Evolutionary conservation across 1,140 invertebrate genomes (phyloP), one percentile per base, ranked within the genome.

Genomic region (Saccostrea glomerata): DNA sequence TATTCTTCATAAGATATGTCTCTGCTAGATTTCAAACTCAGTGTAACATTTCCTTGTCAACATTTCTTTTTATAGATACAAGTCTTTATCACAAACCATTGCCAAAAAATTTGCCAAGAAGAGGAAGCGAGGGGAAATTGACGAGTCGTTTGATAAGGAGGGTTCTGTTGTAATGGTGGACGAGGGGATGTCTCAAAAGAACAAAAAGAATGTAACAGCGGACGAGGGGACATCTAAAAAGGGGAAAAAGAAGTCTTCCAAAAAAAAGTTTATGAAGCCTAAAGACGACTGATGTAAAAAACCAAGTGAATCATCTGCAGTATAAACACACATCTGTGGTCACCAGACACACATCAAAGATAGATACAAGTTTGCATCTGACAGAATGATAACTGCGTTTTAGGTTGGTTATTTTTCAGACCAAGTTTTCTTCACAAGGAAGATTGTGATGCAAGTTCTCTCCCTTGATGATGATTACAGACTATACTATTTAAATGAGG

Each of bases 41-140:
- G 30, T 36, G 30, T 36, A 36, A 36, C 30, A 36, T 36, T 36
- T 36, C 30, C 30, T 36, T 36, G 30, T 36, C 30, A 23, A 55
- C 23, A 30, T 56, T 58, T 66, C 4, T 40, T 83, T 87, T 90
- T 86, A 1, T 40, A 91, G 90, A 47, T 91, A 91, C 58, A 40
- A 86, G 47, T 86, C 88, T 60, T 82, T 91, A 54, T 82, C 89
- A 77, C 87, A 89, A n/a, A 89, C 88, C 36, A 88, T 91, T 55
- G 84, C 86, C 15, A 91, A 91, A 58, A 91, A 91, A 60, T 91
- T 87, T 66, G 20, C 84, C 4, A 91, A 86, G n/a, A 91, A 91
- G 82, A 82, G 90, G 73, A 73, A 91, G 63, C 56, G 86, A 40
- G 77, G 84, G 36, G 84, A 89, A 23, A 54, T 87, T n/a, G 84